Conservation (phyloP, 1,140 invertebrate genomes). For the Coboldia fuscipes region DNA sequence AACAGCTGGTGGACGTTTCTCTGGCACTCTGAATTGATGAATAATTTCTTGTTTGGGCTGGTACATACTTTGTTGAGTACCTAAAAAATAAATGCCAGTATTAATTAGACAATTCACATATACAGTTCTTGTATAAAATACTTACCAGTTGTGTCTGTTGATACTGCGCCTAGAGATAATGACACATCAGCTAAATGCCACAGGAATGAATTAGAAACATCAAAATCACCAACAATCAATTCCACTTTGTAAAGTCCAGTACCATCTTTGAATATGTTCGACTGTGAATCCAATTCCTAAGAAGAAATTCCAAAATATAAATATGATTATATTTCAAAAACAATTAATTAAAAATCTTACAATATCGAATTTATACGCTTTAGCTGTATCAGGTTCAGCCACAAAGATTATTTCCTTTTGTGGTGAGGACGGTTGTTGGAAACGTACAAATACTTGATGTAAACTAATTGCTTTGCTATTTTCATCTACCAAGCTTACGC, state of each 20-base stretch:
- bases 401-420: slow-evolving; percentile 80
- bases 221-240: slow-evolving; percentile 75
- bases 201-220: slow-evolving; percentile 69
- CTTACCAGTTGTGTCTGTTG: too few species aligned
- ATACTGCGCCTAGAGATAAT: too few species aligned
- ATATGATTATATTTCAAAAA: too few species aligned
- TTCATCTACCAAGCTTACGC: slow-evolving; percentile 59
- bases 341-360: too few species aligned
- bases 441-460: slow-evolving; percentile 82
- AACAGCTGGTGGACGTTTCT: slow-evolving; percentile 65
- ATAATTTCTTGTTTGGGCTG: slow-evolving; percentile 64
- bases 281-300: slow-evolving; percentile 58
- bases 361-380: slow-evolving; percentile 75
- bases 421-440: slow-evolving; percentile 37
- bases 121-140: too few species aligned
- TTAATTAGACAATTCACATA: too few species aligned
- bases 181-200: slow-evolving; percentile 64
- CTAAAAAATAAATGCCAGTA: too few species aligned
- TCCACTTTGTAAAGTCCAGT: slow-evolving; percentile 67
- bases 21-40: slow-evolving; percentile 83
- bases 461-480: slow-evolving; percentile 44
- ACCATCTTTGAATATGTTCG: slow-evolving; percentile 55
- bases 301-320: slow-evolving; percentile 8
- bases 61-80: too few species aligned
- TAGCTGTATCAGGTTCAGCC: slow-evolving; percentile 63